Evolutionary conservation across 2,888 invertebrate species (phyloP), one percentile per base, ranked within the genome.

Genomic region (Tinea trinotella): DNA sequence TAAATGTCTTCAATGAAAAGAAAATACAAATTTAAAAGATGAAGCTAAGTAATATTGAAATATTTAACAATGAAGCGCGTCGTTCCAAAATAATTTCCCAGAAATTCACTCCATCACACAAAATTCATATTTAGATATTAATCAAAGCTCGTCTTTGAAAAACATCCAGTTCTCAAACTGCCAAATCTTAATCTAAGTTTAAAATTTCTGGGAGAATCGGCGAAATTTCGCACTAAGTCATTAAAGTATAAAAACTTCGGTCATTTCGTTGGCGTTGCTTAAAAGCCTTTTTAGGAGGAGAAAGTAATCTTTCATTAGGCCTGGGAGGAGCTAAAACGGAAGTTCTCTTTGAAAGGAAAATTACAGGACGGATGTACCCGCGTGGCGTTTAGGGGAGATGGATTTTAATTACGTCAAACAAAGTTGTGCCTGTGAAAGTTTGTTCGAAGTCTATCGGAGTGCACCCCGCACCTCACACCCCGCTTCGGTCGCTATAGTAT

Each of bases 231-330:
- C 80, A 85, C 83, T 85, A 85, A 85, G 85, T 85, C 85, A 85
- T 85, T 84, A 85, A 85, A 85, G 85, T 84, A 82, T 82, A 77
- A 84, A 44, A 85, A 85, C 79, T 85, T 85, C 77, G 81, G 84
- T 83, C 83, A 85, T 85, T 85, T 83, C 74, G 76, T 71, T 74
- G 77, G 82, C 82, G 82, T 76, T 84, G 80, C 83, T 84, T 85
- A 84, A 85, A 85, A 85, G 84, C 84, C 84, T 85, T 85, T 85
- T 85, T 83, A 80, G 82, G 76, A 76, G 74, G 75, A 78, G 80
- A 75, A 81, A 83, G 85, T 85, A 85, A 85, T 85, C 85, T 85
- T 84, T 85, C 84, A 84, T 84, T 83, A 83, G 80, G 76, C 74
- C 61, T 71, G 80, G 79, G 80, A 74, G 82, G 77, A 76, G 78